Base-by-base conservation (phyloP, 2,113 vertebrate genomes). In the Saccopteryx bilineata region DNA sequence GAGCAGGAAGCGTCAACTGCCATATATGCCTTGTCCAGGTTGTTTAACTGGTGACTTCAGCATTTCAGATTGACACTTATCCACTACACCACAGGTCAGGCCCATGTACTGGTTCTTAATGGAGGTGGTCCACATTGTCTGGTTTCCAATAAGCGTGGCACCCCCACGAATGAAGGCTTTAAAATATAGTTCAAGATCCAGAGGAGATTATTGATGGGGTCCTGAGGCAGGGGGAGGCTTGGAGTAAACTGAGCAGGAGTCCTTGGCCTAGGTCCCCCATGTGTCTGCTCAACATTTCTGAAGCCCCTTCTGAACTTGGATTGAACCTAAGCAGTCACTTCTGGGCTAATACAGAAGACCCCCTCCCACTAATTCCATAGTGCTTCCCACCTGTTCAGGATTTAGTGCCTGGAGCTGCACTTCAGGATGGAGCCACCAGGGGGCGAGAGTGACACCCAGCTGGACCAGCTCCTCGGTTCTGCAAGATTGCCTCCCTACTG, bases 181-280 rank as follows among this genome's bases (percentile, higher is more conserved):
- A 5, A 11, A 9, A 18, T 18, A 8, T 21, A 28, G 12, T 21
- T 28, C 5, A 17, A 21, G 15, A 21, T 71, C 1, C 48, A 24
- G 46, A 18, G 31, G 6, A 33, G 61, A 28, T 11, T 33, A 15
- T 19, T 9, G 74, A 7, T 5, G 4, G 9, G 48, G 0, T 26
- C 18, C 17, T 61, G 46, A 39, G 39, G 54, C 60, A 12, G 17
- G 17, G 48, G 0, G 52, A 71, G 54, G 65, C 23, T n/a, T 33
- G 33, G 24, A 11, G 33, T 46, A 8, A 14, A 8, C 61, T n/a
- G 76, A 58, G 26, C 19, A 60, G 23, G 66, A 81, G 11, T 13
- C 10, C n/a, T 9, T 11, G 19, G 48, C 19, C 0, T 3, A 50
- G 66, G 24, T 2, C 11, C 5, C 0, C 8, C 0, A 2, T 0